A percentile compares a stretch with the other conserved stretches of the same genome.
phyloP scores from a whole-genome alignment of 2,797 vertebrate species.

The Helarctos malayanus region DNA sequence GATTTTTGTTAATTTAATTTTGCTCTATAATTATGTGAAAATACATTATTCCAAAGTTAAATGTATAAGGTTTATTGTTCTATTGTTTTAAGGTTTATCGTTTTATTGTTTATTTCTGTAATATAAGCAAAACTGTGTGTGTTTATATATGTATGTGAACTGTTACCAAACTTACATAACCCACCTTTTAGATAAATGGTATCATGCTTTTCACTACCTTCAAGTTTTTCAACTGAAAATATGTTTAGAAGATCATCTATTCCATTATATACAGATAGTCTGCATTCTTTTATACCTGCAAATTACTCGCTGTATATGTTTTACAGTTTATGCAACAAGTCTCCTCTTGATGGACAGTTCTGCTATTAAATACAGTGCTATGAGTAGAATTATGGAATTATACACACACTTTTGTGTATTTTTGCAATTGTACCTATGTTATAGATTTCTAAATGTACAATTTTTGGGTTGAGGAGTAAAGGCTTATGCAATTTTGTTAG shows the following conservation, averaged over 20 bases:
- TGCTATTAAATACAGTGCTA: not conserved
- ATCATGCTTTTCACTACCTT: not conserved
- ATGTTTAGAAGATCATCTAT: not conserved
- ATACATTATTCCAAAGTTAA: not conserved
- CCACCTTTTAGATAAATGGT: not conserved
- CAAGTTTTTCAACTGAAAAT: not conserved
- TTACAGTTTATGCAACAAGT: not conserved
- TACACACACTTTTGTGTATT: not conserved
- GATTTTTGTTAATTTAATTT: not conserved
- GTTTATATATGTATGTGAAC: not conserved
- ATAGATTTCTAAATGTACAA: not conserved
- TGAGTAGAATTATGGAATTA: not conserved
- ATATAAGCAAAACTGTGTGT: not conserved
- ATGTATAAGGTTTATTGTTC: not conserved
- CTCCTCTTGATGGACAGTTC: not conserved
- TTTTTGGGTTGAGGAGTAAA: not conserved
- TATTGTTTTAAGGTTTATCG: not conserved
- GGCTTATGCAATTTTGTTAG: not conserved
- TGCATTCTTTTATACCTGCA: not conserved
- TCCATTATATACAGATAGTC: not conserved
- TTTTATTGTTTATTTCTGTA: not conserved
- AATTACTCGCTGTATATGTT: not conserved
- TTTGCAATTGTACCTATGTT: not conserved
- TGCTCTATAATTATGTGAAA: constrained; percentile 27
- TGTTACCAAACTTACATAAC: not conserved